Conservation (phyloP, 2,113 vertebrate species). For the Rana temporaria region DNA sequence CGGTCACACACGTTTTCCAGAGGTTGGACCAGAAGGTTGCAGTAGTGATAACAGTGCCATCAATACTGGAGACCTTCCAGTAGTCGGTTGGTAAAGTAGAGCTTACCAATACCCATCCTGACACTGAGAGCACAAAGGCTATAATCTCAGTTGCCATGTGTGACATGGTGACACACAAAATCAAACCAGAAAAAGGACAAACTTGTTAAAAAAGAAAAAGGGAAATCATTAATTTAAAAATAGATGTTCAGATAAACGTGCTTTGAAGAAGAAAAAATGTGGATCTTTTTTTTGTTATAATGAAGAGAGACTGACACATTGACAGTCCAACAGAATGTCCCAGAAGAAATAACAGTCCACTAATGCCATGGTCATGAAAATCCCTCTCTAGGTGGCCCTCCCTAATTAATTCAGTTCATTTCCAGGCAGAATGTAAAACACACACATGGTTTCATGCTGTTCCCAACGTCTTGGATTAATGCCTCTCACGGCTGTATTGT, state of each 20-base stretch:
- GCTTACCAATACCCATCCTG: constrained; percentile 88
- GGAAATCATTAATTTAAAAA: not conserved
- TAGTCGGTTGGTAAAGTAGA: constrained; percentile 92
- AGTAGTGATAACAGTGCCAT: constrained; percentile 94
- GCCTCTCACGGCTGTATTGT: constrained; percentile 15
- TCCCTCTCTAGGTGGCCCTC: constrained; percentile 32
- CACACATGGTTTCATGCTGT: not conserved
- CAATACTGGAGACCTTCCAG: constrained; percentile 92
- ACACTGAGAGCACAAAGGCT: constrained; percentile 81
- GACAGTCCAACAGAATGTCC: not conserved
- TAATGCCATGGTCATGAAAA: constrained; percentile 17
- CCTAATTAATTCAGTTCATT: constrained; percentile 29
- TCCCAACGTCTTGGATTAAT: not conserved
- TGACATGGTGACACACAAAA: constrained; percentile 66
- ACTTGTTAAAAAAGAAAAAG: not conserved
- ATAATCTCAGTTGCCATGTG: constrained; percentile 84
- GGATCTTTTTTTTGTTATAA: no score
- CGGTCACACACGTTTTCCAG: constrained; percentile 94
- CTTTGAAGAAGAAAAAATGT: not conserved
- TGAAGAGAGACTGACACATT: no score
- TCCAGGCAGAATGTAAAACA: constrained; percentile 4
- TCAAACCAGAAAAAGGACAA: not conserved
- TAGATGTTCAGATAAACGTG: no score
- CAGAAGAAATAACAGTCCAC: not conserved
- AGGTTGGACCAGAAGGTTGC: constrained; percentile 92